Evolutionary conservation across 1,140 invertebrate species (phyloP).

Genomic region (Hylaeus volcanicus): DNA sequence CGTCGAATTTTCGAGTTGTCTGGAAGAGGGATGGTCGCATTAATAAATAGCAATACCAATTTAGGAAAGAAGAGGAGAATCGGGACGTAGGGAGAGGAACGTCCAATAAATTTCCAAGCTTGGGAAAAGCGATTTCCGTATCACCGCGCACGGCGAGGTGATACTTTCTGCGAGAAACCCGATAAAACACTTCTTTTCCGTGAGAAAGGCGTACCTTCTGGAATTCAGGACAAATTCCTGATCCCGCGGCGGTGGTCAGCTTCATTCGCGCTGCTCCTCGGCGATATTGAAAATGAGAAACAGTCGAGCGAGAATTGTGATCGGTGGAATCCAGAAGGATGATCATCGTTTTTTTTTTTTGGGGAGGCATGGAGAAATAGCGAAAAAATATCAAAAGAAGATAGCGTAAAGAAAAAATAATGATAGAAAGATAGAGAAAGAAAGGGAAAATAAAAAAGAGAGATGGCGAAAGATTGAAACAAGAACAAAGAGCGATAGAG

Average conservation of each 20-base stretch:
- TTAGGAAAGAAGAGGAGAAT: neutral
- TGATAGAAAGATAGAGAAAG: too few species aligned
- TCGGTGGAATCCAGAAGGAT: neutral
- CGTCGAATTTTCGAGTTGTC: neutral
- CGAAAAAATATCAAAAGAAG: too few species aligned
- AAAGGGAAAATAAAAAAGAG: too few species aligned
- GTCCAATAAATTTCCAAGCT: constrained; percentile 44
- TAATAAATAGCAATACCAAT: constrained; percentile 41
- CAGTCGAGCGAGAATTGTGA: neutral
- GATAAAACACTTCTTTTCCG: constrained; percentile 51
- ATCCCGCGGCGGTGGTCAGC: neutral
- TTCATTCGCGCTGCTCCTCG: constrained; percentile 12
- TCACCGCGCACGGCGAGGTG: constrained; percentile 8
- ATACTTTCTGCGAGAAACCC: constrained; percentile 42
- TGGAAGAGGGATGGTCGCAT: neutral
- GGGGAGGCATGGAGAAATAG: too few species aligned
- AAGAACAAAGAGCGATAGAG: too few species aligned
- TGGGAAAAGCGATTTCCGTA: constrained; percentile 48
- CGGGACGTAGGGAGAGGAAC: neutral
- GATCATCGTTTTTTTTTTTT: neutral
- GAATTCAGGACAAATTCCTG: constrained; percentile 56
- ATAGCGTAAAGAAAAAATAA: too few species aligned
- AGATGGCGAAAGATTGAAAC: too few species aligned
- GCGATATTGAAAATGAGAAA: neutral
- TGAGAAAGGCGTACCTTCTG: constrained; percentile 41